Base-by-base conservation (phyloP, 2,888 invertebrate genomes). In the Odontocolon sp. region DNA sequence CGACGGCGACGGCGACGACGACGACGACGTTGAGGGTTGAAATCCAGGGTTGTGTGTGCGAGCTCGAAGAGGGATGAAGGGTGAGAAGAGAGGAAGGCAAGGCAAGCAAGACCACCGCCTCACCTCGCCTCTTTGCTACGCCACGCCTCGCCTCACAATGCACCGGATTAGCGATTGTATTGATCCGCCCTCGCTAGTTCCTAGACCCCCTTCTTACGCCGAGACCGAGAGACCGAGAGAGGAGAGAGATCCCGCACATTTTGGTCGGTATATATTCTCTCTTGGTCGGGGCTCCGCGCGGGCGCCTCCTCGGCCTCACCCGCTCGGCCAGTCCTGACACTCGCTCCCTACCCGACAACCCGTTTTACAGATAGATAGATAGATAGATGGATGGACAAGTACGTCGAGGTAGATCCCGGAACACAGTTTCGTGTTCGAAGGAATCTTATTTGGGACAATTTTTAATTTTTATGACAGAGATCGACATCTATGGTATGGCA, bases 81-180 rank as follows among this genome's bases (percentile, higher is more conserved):
- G 72, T 69, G 71, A 71, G 63, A 75, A 63, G 68, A 72, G 78
- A 66, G 79, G 76, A 76, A 83, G 77, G 72, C 83, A 84, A 84
- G 82, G 84, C 84, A 85, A 84, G 85, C 86, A 86, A 87, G 86
- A 87, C 87, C 80, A 79, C 80, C 84, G 83, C 84, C 86, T 87
- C 86, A 86, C 88, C 86, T 87, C 86, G 86, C 87, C 88, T 87
- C 88, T 89, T 88, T 88, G 87, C 88, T 87, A 87, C 88, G 89
- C 89, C 89, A 89, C 88, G 89, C 88, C 89, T 89, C 88, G 89
- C 85, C 89, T 89, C 89, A 89, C 89, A 90, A 89, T 89, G 89
- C 89, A 89, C 88, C 87, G 89, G 90, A 90, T 90, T 90, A 90
- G 90, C 88, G 89, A 90, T 90, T 88, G 90, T 90, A 90, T 90